These are phyloP conservation scores for Leptoclinus maculatus DNA, from an alignment of 2,797 vertebrate genomes.

Conservation along the genomic window DNA sequence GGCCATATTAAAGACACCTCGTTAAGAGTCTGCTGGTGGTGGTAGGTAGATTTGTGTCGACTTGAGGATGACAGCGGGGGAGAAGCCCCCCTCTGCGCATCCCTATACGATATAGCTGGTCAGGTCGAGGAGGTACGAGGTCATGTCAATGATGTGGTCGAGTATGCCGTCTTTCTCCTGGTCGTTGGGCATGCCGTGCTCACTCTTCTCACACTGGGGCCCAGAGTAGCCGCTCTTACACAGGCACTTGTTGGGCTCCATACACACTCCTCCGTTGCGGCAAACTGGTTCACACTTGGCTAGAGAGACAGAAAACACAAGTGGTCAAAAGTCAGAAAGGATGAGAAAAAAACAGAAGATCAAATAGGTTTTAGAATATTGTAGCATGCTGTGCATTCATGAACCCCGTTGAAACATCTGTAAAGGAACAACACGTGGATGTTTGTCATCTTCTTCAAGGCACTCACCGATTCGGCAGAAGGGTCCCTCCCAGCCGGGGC, in stretches of 20 bases:
- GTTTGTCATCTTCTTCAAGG: constrained; percentile 10
- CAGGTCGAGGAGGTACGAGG: constrained; percentile 97
- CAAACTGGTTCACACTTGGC: constrained; percentile 97
- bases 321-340: constrained; percentile 12
- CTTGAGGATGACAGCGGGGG: constrained; percentile 56
- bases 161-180: constrained; percentile 94
- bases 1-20: constrained; percentile 64
- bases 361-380: constrained; percentile 1
- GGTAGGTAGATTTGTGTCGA: constrained; percentile 79
- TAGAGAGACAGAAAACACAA: constrained; percentile 58
- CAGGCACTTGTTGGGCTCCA: constrained; percentile 95
- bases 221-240: constrained; percentile 98
- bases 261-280: constrained; percentile 95
- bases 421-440: not conserved
- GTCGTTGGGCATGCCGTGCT: constrained; percentile 88
- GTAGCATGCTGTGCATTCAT: not conserved
- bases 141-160: constrained; percentile 98
- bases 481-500: constrained; percentile 95
- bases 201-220: constrained; percentile 93
- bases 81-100: constrained; percentile 57
- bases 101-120: constrained; percentile 98
- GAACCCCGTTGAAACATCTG: constrained; percentile 8
- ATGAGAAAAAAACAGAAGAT: not conserved
- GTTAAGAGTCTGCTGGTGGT: constrained; percentile 75
- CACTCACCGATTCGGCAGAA: constrained; percentile 94